These are phyloP conservation scores for Vulpes vulpes DNA, from an alignment of 2,113 vertebrate genomes.

Conservation along the genomic window DNA sequence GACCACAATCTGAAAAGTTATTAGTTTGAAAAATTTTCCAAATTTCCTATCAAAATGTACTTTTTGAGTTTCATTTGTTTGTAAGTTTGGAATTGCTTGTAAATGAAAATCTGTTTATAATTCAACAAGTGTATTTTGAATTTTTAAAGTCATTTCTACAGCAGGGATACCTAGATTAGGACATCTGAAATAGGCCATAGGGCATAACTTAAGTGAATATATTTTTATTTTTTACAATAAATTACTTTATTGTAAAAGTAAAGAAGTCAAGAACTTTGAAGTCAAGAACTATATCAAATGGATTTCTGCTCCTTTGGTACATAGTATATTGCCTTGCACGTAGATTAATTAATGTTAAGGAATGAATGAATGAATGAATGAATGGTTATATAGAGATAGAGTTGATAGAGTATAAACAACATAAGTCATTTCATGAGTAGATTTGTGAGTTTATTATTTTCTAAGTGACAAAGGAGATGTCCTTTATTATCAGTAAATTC, in stretches of 20 bases:
- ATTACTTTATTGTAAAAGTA: conserved; percentile 6
- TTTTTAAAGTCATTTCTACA: conserved; percentile 48
- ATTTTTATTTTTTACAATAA: conserved; percentile 57
- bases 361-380: neutral
- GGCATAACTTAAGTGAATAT: conserved; percentile 27
- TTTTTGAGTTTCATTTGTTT: conserved; percentile 52
- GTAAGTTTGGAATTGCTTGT: conserved; percentile 39
- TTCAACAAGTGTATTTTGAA: conserved; percentile 47
- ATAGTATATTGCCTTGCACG: neutral
- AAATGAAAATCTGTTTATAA: conserved; percentile 45
- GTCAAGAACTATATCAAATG: conserved; percentile 34
- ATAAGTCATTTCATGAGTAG: neutral
- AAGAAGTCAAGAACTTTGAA: conserved; percentile 56
- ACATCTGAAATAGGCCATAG: neutral
- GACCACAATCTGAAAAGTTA: conserved; percentile 40
- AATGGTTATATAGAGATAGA: neutral
- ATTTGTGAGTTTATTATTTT: conserved; percentile 15
- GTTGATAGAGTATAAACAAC: neutral
- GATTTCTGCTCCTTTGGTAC: conserved; percentile 21
- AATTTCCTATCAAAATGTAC: conserved; percentile 23
- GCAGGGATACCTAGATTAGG: neutral
- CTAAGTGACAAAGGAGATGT: neutral
- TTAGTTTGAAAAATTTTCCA: conserved; percentile 32
- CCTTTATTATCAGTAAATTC: neutral
- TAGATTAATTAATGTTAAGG: conserved; percentile 6